Conservation (phyloP, 2,113 vertebrate genomes). For the Melanostigma gelatinosum region DNA sequence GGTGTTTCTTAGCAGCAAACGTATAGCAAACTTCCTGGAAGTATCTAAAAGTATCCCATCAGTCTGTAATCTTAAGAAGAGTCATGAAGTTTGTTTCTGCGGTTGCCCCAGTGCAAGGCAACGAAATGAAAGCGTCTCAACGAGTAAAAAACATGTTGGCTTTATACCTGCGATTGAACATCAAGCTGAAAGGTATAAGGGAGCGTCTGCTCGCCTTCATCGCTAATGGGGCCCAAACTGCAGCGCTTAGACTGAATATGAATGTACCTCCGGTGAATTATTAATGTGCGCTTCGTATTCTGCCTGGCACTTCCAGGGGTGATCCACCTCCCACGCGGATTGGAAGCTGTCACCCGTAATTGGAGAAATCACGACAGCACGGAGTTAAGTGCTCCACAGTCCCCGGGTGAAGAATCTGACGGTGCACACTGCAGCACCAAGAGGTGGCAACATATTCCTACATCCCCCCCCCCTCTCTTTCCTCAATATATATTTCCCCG, state of each 20-base stretch:
- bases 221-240: conserved; percentile 83
- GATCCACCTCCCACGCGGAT: conserved; percentile 81
- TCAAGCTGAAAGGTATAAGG: conserved; percentile 70
- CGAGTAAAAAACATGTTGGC: conserved; percentile 62
- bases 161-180: conserved; percentile 70
- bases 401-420: conserved; percentile 79
- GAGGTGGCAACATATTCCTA: conserved; percentile 65
- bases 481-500: conserved; percentile 20
- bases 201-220: conserved; percentile 75
- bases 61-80: conserved; percentile 42
- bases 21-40: conserved; percentile 33
- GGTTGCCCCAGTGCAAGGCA: conserved; percentile 22
- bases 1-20: conserved; percentile 13
- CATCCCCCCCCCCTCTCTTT: background rate
- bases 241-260: conserved; percentile 79
- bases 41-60: conserved; percentile 32
- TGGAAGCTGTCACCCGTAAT: conserved; percentile 84
- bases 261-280: conserved; percentile 82
- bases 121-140: conserved; percentile 64
- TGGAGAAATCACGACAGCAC: conserved; percentile 83
- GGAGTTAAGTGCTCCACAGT: conserved; percentile 82
- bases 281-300: conserved; percentile 83
- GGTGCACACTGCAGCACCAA: conserved; percentile 65
- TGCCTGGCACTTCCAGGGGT: conserved; percentile 80
- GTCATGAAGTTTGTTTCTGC: conserved; percentile 57